Conservation (phyloP, 2,797 vertebrate species). For the Anguilla obscura region DNA sequence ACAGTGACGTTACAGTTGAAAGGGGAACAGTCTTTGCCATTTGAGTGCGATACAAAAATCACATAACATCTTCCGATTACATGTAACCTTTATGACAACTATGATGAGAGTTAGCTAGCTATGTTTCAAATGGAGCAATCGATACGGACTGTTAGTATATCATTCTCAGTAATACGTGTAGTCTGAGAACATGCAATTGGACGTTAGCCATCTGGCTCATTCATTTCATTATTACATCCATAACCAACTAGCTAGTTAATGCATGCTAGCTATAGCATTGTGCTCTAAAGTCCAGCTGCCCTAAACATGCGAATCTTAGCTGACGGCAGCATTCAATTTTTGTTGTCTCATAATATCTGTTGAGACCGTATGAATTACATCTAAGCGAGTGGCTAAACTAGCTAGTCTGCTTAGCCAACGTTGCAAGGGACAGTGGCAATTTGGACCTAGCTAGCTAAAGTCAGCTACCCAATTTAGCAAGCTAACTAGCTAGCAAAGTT, state of each 20-base stretch:
- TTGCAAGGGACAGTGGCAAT: neutral
- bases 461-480: neutral
- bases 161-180: neutral
- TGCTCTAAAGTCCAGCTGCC: neutral
- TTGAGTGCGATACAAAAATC: slow-evolving; percentile 42
- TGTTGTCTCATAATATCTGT: neutral
- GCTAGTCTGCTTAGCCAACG: too few relatives aligned
- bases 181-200: neutral
- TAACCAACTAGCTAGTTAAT: neutral
- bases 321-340: neutral
- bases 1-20: neutral
- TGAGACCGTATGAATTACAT: neutral
- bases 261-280: neutral
- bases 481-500: neutral
- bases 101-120: neutral
- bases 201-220: neutral
- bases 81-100: slow-evolving; percentile 49
- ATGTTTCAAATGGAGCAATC: too few relatives aligned
- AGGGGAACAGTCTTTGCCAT: slow-evolving; percentile 49
- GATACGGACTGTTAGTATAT: too few relatives aligned
- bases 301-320: neutral
- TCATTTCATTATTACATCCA: neutral
- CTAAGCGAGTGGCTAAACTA: too few relatives aligned
- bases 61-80: slow-evolving; percentile 45
- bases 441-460: slow-evolving; percentile 22